Conservation (phyloP, 2,888 invertebrate species). For the Zhuqinia jingwanae region DNA sequence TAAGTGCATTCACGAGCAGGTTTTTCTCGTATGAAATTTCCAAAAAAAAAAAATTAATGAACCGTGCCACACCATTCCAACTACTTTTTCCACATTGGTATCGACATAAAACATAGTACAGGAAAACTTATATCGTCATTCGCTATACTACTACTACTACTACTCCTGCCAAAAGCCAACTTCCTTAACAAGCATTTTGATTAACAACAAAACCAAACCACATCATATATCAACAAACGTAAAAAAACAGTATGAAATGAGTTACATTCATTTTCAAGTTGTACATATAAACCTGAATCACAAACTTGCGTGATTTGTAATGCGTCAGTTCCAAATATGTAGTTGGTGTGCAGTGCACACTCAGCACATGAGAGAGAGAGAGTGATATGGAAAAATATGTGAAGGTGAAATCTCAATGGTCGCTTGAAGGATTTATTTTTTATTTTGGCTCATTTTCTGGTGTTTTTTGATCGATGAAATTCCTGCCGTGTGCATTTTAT, state of each 20-base stretch:
- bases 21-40: neutral
- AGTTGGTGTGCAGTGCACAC: no score
- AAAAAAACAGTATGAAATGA: conserved; percentile 20
- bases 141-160: no score
- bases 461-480: conserved; percentile 1
- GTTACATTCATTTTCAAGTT: conserved; percentile 10
- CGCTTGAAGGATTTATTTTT: no score
- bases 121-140: no score
- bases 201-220: no score
- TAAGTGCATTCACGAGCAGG: neutral
- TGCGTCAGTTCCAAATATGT: neutral
- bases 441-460: neutral
- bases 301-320: conserved; percentile 55
- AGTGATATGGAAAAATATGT: no score
- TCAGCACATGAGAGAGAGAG: neutral
- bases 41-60: conserved; percentile 52
- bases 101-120: neutral
- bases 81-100: neutral
- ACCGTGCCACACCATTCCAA: conserved; percentile 21
- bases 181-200: no score
- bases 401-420: neutral
- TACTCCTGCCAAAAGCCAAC: no score
- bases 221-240: no score
- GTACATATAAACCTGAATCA: conserved; percentile 7
- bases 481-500: conserved; percentile 8